These are phyloP conservation scores for Melanophora roralis DNA, from an alignment of 2,888 invertebrate genomes.

Conservation along the genomic window DNA sequence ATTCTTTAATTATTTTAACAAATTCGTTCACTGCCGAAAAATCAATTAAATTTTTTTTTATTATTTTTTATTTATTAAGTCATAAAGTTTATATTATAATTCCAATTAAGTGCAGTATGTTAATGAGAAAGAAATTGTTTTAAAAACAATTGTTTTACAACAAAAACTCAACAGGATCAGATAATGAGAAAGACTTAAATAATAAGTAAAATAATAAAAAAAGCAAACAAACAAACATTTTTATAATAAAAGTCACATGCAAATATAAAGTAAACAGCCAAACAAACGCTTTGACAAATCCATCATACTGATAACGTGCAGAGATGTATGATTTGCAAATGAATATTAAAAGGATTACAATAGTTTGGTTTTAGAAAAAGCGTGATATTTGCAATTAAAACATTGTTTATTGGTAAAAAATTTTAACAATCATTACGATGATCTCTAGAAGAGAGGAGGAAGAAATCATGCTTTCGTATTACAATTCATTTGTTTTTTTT, in stretches of 20 bases:
- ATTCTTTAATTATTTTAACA: no score
- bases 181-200: not conserved
- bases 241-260: slow-evolving; percentile 26
- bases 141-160: not conserved
- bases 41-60: no score
- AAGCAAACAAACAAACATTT: not conserved
- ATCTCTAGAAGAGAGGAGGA: slow-evolving; percentile 20
- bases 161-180: slow-evolving; percentile 28
- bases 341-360: slow-evolving; percentile 45
- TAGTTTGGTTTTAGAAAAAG: slow-evolving; percentile 50
- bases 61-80: no score
- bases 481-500: not conserved
- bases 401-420: slow-evolving; percentile 6
- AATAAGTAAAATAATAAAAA: slow-evolving; percentile 8
- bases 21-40: no score
- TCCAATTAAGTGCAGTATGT: no score
- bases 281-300: not conserved
- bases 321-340: not conserved
- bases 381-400: slow-evolving; percentile 41
- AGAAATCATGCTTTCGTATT: slow-evolving; percentile 5
- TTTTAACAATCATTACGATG: slow-evolving; percentile 31
- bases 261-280: not conserved
- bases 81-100: no score
- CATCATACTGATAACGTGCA: not conserved
- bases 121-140: no score